phyloP scores from a whole-genome alignment of 2,888 invertebrate species.

The Hirtodrosophila histrioides region DNA sequence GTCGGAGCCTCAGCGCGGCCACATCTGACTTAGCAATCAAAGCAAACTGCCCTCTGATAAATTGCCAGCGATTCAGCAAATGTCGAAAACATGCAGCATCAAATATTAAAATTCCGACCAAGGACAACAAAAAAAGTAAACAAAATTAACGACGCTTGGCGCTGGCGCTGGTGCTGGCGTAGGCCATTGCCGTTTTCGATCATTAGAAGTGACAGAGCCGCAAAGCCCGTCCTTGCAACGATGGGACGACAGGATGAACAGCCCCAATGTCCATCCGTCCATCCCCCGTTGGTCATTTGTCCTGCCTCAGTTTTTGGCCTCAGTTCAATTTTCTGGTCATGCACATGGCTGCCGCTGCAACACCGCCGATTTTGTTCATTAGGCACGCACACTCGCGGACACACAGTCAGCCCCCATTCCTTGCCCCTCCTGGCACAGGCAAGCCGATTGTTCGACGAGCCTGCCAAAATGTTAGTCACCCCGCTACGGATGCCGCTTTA shows the following conservation, averaged over 20 bases:
- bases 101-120: conserved; percentile 20
- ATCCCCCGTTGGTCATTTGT: conserved; percentile 66
- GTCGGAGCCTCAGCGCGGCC: conserved; percentile 1
- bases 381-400: conserved; percentile 70
- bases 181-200: conserved; percentile 48
- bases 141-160: conserved; percentile 33
- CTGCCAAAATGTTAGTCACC: conserved; percentile 20
- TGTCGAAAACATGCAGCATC: conserved; percentile 9
- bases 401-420: background rate
- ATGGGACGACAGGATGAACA: conserved; percentile 16
- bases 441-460: conserved; percentile 47
- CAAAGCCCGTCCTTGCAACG: conserved; percentile 45
- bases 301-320: conserved; percentile 67
- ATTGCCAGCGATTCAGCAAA: conserved; percentile 33
- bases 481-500: conserved; percentile 1
- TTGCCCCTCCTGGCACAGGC: background rate
- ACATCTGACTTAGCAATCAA: conserved; percentile 34
- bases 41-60: conserved; percentile 19
- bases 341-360: conserved; percentile 70
- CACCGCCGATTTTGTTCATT: conserved; percentile 75
- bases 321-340: conserved; percentile 79
- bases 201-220: conserved; percentile 71
- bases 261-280: conserved; percentile 4
- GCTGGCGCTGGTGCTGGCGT: conserved; percentile 12
- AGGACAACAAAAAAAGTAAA: conserved; percentile 9